Evolutionary conservation across 2,113 vertebrate species (phyloP).

Genomic region (Ciconia stormi): DNA sequence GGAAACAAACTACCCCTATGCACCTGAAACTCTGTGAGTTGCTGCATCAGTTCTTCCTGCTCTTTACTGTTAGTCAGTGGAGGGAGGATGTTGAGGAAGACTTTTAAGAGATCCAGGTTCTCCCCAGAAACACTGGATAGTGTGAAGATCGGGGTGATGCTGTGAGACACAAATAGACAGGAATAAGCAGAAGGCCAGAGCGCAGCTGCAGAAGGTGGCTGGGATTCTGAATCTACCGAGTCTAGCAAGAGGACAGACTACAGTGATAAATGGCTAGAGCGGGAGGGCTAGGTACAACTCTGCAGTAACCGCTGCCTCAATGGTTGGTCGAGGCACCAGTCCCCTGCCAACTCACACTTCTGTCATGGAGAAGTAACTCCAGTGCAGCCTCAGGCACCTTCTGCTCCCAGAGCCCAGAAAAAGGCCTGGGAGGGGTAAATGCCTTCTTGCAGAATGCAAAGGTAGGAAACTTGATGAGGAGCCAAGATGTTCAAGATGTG

Average conservation of each 20-base stretch:
- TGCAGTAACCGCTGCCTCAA: not conserved
- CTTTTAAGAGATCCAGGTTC: slow-evolving; percentile 92
- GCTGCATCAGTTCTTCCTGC: slow-evolving; percentile 97
- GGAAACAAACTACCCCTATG: not conserved
- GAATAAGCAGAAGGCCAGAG: not conserved
- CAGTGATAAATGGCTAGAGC: not conserved
- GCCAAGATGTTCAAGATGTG: not conserved
- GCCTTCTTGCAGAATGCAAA: not conserved
- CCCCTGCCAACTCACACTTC: not conserved
- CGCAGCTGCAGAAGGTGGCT: not conserved
- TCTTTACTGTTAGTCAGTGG: slow-evolving; percentile 97
- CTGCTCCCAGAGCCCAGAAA: not conserved
- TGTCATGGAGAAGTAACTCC: not conserved
- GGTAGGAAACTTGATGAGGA: not conserved
- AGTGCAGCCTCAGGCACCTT: not conserved
- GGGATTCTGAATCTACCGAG: not conserved
- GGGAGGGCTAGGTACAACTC: not conserved
- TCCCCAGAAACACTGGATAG: slow-evolving; percentile 95
- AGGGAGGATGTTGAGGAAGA: slow-evolving; percentile 97
- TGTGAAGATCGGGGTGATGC: slow-evolving; percentile 96
- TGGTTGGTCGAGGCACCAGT: not conserved
- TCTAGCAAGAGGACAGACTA: not conserved
- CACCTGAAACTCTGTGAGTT: slow-evolving; percentile 97
- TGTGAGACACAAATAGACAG: slow-evolving; percentile 62
- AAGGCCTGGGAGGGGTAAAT: not conserved